These are phyloP conservation scores for Neodontobutis hainanensis DNA, from an alignment of 2,113 vertebrate genomes.

Conservation along the genomic window DNA sequence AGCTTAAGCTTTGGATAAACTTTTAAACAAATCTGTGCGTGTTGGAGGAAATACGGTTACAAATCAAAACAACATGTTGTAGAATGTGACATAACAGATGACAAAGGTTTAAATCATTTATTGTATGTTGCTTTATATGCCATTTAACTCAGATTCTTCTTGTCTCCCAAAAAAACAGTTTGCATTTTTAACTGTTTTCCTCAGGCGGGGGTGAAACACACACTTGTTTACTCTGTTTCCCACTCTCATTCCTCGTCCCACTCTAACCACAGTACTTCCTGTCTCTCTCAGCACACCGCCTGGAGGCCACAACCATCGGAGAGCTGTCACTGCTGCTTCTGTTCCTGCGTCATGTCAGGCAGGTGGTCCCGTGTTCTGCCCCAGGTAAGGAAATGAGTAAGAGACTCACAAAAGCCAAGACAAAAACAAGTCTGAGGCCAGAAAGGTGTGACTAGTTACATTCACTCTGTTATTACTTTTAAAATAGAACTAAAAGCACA, in stretches of 20 bases:
- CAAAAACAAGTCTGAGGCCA: conserved; percentile 23
- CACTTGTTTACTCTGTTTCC: conserved; percentile 4
- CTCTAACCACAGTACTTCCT: not conserved
- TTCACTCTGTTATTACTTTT: not conserved
- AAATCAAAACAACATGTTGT: too few relatives aligned
- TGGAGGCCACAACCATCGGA: conserved; percentile 64
- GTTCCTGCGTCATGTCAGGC: conserved; percentile 64
- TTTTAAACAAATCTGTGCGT: too few relatives aligned
- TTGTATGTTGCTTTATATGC: conserved; percentile 33
- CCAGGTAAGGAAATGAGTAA: conserved; percentile 58
- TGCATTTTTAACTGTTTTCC: conserved; percentile 50
- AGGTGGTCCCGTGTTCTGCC: conserved; percentile 71
- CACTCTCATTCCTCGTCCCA: not conserved
- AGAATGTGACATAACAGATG: too few relatives aligned
- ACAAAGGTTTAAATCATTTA: too few relatives aligned
- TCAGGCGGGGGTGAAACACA: conserved; percentile 6
- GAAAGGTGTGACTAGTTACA: not conserved
- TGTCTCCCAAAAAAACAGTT: conserved; percentile 36
- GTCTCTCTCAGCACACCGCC: conserved; percentile 22
- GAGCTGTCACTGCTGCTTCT: conserved; percentile 70
- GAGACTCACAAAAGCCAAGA: conserved; percentile 8
- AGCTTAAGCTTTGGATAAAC: too few relatives aligned
- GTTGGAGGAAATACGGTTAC: too few relatives aligned
- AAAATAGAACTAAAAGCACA: not conserved
- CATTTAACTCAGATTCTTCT: conserved; percentile 35